Percentiles rank a stretch among this genome's conserved stretches.
Conservation (phyloP, 2,888 invertebrate genomes). For the Nineta flava region DNA sequence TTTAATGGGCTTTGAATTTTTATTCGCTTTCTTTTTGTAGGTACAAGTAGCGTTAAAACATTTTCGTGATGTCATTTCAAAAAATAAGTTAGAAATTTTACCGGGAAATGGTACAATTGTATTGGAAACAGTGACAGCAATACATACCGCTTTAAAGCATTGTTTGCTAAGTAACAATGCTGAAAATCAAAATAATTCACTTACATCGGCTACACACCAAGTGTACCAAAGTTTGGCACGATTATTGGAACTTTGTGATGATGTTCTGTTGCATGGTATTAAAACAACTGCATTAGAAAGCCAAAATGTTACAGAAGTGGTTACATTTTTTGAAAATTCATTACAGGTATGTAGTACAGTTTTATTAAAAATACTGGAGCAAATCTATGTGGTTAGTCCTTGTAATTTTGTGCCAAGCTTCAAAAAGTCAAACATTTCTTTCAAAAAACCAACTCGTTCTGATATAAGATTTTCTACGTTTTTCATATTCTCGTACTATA, state of each 20-base stretch:
- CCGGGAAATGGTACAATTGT: conserved; percentile 89
- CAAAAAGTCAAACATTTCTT: too few relatives aligned
- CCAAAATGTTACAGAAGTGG: conserved; percentile 49
- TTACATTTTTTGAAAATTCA: conserved; percentile 54
- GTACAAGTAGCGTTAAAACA: conserved; percentile 67
- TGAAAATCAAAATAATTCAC: conserved; percentile 35
- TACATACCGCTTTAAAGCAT: conserved; percentile 41
- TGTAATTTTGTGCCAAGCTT: too few relatives aligned
- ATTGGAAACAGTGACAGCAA: conserved; percentile 78
- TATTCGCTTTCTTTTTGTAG: conserved; percentile 22
- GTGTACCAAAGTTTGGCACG: conserved; percentile 76
- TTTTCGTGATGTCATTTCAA: conserved; percentile 83
- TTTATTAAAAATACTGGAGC: not conserved
- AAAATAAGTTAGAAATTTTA: conserved; percentile 82
- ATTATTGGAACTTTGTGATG: conserved; percentile 79
- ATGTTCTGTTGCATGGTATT: conserved; percentile 62
- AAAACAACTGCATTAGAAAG: conserved; percentile 44
- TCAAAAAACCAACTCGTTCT: too few relatives aligned
- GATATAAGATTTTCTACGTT: too few relatives aligned
- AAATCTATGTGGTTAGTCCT: too few relatives aligned
- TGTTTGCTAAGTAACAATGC: conserved; percentile 12
- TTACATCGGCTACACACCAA: conserved; percentile 68
- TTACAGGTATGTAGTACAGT: conserved; percentile 36
- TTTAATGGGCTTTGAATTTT: not conserved
- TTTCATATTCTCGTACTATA: too few relatives aligned